Conservation (phyloP, 2,797 vertebrate genomes). For the Eleutherodactylus coqui region DNA sequence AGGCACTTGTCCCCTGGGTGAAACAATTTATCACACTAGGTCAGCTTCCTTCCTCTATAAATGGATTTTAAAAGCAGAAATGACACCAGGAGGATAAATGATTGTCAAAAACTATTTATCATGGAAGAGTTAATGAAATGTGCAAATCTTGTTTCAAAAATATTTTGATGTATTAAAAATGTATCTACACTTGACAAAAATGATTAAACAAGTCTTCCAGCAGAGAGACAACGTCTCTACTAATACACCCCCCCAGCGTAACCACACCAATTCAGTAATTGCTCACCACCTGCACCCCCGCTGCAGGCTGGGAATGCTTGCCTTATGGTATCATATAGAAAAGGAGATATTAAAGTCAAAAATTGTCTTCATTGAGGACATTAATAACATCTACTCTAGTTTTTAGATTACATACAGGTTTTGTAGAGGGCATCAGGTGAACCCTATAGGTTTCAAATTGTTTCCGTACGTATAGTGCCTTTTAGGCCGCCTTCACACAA, state of each 20-base stretch:
- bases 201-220: neutral
- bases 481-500: too few relatives aligned
- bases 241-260: neutral
- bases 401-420: too few relatives aligned
- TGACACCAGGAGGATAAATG: slow-evolving; percentile 39
- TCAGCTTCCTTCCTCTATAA: slow-evolving; percentile 8
- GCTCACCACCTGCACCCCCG: too few relatives aligned
- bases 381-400: too few relatives aligned
- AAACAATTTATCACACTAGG: slow-evolving; percentile 36
- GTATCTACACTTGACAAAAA: slow-evolving; percentile 15
- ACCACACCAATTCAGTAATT: neutral
- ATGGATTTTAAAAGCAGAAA: slow-evolving; percentile 37
- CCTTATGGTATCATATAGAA: too few relatives aligned
- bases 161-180: slow-evolving; percentile 25
- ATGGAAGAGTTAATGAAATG: slow-evolving; percentile 25
- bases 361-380: too few relatives aligned
- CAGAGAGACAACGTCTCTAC: neutral
- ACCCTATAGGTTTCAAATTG: too few relatives aligned
- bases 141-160: slow-evolving; percentile 32
- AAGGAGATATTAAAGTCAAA: too few relatives aligned
- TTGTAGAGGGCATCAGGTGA: too few relatives aligned
- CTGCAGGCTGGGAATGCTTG: too few relatives aligned
- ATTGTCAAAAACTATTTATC: slow-evolving; percentile 24
- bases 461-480: too few relatives aligned
- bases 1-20: slow-evolving; percentile 25